Base-by-base conservation (phyloP, 2,888 invertebrate species). In the Exephanes ischioxanthus region DNA sequence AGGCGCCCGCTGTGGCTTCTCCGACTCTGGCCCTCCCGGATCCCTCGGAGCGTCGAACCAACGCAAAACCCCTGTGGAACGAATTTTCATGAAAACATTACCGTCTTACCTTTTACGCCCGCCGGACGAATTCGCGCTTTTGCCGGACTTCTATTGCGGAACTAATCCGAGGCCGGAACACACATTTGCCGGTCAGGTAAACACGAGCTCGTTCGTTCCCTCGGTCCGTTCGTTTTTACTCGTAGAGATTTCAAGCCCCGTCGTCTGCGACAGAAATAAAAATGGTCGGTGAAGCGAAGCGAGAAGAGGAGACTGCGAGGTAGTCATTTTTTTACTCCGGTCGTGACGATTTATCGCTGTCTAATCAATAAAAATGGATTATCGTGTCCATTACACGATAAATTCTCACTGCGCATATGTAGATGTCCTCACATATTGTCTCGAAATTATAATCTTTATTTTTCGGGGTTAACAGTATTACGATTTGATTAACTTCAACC, bases 131-230 rank as follows among this genome's bases (percentile, higher is more conserved):
- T 78, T 80, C 80, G 72, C 72, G 71, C 76, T 84, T 75, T 84
- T 82, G 55, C 76, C 73, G 30, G n/a, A 45, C 67, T 67, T 73
- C 48, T 19, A 76, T 75, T 77, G 84, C 83, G 86, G 86, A 87
- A 87, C 87, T 82, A 87, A 87, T 87, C 68, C 78, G 61, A 75
- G 80, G 77, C 86, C 86, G 87, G 86, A 87, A 87, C 45, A 87
- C 82, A 87, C 86, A 84, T 87, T 83, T 76, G 45, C 45, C 72
- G 58, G 37, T 63, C 78, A 84, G 77, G 79, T 80, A 86, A 86
- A 83, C 68, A 75, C 82, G 51, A 37, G 37, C 5, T 67, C 41
- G 16, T 37, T 51, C 51, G 45, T 66, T 66, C 66, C 51, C 45
- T 66, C 51, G 7, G 33, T 53, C 51, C 19, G 30, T 33, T 67